Percentiles rank a stretch among this genome's conserved stretches.
Evolutionary conservation across 1,140 invertebrate species (phyloP).

Genomic region (Papilio dardanus): DNA sequence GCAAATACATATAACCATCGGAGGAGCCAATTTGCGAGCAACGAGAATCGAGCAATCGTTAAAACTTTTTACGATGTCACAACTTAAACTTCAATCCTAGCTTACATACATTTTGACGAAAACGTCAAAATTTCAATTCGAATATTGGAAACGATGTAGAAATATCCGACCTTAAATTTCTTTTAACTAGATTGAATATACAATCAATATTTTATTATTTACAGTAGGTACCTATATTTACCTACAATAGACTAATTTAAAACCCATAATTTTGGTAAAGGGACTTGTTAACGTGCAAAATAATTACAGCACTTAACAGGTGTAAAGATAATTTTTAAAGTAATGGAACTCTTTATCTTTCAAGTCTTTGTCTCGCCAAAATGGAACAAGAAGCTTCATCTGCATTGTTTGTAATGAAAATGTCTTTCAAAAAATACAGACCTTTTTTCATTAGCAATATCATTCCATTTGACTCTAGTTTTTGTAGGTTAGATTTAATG

Average conservation of each 20-base stretch:
- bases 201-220: too few relatives aligned
- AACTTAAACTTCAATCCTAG: not conserved
- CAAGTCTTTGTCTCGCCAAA: not conserved
- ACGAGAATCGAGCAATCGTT: not conserved
- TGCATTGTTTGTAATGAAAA: constrained; percentile 7
- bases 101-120: not conserved
- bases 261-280: not conserved
- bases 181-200: too few relatives aligned
- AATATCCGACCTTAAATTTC: not conserved
- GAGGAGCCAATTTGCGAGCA: not conserved
- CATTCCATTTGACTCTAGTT: not conserved
- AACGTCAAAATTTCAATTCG: not conserved
- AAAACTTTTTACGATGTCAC: not conserved
- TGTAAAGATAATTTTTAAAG: not conserved
- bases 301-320: not conserved
- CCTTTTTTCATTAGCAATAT: not conserved
- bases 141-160: not conserved
- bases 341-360: constrained; percentile 9
- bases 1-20: not conserved
- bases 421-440: not conserved
- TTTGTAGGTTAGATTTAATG: not conserved
- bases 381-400: not conserved
- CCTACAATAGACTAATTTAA: not conserved
- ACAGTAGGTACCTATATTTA: too few relatives aligned
- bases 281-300: not conserved